Conservation (phyloP, 1,140 invertebrate species). For the Drosophila trapezifrons region DNA sequence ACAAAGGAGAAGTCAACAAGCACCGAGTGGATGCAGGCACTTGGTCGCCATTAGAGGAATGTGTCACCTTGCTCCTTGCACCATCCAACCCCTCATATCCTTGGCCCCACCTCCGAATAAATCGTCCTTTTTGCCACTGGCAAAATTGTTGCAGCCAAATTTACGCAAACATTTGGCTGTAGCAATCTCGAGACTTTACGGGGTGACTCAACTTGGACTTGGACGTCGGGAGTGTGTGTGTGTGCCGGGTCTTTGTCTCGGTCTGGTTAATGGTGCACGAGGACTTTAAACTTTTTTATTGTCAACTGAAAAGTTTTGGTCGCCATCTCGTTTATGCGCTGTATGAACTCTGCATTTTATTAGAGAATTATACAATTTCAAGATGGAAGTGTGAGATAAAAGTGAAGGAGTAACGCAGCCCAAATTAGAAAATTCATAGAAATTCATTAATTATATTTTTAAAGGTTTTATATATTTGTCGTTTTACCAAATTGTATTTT, state of each 20-base stretch:
- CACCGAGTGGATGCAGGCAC: constrained; percentile 33
- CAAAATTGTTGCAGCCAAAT: constrained; percentile 65
- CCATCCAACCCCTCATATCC: background rate
- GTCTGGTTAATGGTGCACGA: constrained; percentile 49
- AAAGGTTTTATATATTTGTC: background rate
- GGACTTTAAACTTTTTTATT: constrained; percentile 65
- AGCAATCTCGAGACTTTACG: constrained; percentile 47
- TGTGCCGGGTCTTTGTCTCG: constrained; percentile 32
- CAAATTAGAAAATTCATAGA: background rate
- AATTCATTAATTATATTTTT: background rate
- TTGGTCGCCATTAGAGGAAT: constrained; percentile 36
- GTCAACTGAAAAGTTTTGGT: constrained; percentile 40
- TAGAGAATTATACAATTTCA: constrained; percentile 25
- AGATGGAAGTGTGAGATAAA: constrained; percentile 12
- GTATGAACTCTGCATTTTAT: constrained; percentile 30
- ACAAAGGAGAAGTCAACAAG: constrained; percentile 38
- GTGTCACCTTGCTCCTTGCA: constrained; percentile 43
- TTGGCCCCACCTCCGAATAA: background rate
- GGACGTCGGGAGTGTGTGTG: constrained; percentile 2
- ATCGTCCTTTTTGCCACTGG: constrained; percentile 32
- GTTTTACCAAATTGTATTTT: background rate
- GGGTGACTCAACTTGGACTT: constrained; percentile 43
- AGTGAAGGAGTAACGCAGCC: background rate
- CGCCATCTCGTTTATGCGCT: constrained; percentile 34
- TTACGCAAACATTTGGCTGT: constrained; percentile 56